These are phyloP conservation scores for Pangasianodon hypophthalmus DNA, from an alignment of 2,113 vertebrate species.

Conservation along the genomic window DNA sequence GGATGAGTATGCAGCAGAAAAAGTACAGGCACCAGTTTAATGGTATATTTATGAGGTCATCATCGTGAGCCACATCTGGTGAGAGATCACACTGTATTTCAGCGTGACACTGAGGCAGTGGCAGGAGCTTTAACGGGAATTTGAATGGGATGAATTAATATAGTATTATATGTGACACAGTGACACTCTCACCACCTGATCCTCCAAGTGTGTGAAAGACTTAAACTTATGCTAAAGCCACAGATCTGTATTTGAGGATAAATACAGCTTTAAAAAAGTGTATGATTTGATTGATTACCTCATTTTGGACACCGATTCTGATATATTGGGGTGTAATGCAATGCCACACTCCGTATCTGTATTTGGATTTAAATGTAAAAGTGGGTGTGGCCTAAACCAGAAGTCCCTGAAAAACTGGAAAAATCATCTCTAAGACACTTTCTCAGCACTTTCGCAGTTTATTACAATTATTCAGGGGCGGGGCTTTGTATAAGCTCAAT, in stretches of 20 bases:
- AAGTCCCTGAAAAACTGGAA: neutral
- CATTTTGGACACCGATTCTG: neutral
- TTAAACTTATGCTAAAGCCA: neutral
- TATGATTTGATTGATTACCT: neutral
- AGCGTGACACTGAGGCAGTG: neutral
- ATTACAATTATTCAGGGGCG: neutral
- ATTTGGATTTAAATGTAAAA: neutral
- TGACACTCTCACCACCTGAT: constrained; percentile 31
- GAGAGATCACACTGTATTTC: constrained; percentile 7
- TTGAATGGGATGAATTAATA: constrained; percentile 20
- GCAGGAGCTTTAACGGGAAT: constrained; percentile 19
- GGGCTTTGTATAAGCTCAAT: neutral
- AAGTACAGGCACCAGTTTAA: constrained; percentile 8
- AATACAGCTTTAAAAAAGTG: neutral
- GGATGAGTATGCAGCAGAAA: neutral
- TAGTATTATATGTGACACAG: neutral
- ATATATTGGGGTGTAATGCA: neutral
- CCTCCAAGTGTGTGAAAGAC: neutral
- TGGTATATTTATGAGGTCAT: constrained; percentile 36
- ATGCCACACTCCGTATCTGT: neutral
- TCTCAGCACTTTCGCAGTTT: neutral
- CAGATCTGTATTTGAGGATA: neutral
- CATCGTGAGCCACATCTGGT: constrained; percentile 27
- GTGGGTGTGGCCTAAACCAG: neutral
- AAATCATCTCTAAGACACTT: neutral